Percentiles rank a stretch among this genome's conserved stretches.
phyloP scores from a whole-genome alignment of 2,888 invertebrate species.

The Diaphora mendica region DNA sequence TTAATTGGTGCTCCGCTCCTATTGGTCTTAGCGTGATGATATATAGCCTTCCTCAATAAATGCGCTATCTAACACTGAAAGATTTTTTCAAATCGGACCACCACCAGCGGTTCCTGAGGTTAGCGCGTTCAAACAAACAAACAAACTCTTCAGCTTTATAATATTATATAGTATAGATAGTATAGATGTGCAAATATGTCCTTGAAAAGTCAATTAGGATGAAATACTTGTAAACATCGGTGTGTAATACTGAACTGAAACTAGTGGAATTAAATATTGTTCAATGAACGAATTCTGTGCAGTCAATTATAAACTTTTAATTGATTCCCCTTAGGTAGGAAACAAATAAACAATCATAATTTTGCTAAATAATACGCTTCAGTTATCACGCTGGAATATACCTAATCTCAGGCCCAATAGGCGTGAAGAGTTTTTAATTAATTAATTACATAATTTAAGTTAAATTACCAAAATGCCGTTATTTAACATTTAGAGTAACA shows the following conservation, averaged over 20 bases:
- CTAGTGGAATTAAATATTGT: not conserved
- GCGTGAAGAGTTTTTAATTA: not conserved
- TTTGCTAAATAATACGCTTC: not conserved
- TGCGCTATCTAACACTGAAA: too few species aligned
- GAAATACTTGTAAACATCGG: not conserved
- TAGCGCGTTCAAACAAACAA: too few species aligned
- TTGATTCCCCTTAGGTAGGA: conserved; percentile 19
- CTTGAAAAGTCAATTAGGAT: not conserved
- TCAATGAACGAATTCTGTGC: conserved; percentile 10
- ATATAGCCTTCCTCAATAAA: too few species aligned
- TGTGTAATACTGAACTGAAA: not conserved
- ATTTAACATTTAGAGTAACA: not conserved
- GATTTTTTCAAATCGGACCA: too few species aligned
- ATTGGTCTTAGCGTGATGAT: too few species aligned
- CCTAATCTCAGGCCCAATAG: too few species aligned
- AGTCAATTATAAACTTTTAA: conserved; percentile 36
- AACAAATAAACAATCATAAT: conserved; percentile 2
- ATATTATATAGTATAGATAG: too few species aligned
- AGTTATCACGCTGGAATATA: not conserved
- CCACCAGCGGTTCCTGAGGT: too few species aligned
- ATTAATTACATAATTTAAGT: not conserved
- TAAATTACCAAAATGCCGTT: not conserved
- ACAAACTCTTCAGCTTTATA: too few species aligned
- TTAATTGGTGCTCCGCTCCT: too few species aligned
- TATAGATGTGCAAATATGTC: not conserved